Evolutionary conservation across 1,140 invertebrate species (phyloP), one percentile per base, ranked within the genome.

Genomic region (Papilio glaucus): DNA sequence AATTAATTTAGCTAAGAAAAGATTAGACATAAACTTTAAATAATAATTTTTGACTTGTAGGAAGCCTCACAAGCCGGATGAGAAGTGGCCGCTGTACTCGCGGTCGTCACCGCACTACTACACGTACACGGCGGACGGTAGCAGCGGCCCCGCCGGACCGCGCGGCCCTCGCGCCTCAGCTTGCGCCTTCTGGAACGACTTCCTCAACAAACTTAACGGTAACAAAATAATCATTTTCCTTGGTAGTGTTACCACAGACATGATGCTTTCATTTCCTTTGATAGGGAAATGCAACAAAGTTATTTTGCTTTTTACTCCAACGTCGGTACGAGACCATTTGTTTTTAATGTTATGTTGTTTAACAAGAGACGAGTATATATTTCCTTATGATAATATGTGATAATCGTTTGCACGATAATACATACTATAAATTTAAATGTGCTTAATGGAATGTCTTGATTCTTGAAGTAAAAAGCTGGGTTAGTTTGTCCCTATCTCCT

Each of bases 141-240:
- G 91, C 60, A 96, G 95, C 29, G 95, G 95, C 15, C 94, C 91
- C 24, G 96, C 95, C 2, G 93, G 95, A 10, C 97, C 97, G 3
- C 95, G 95, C 76, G 98, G 97, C 68, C 98, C 97, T 1, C 93
- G 97, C 60, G 96, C 97, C 57, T 96, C 97, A 42, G 95, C 97
- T 21, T 99, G 98, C 86, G 97, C 97, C 53, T 99, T 99, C 93
- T 99, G 98, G 98, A 98, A 98, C 84, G 95, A 98, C 72, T 98
- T 99, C 91, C 94, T 99, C 84, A 98, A 98, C 60, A 95, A 96
- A 89, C 95, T 98, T 73, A 95, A 95, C 88, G 96, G 95, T 92
- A 95, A 94, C 1, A 33, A 33, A 33, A 45, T 45, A 33, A 29
- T 0, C 18, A n/a, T 53, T 53, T 53, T 53, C 0, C 7, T 21